Conservation (phyloP, 1,140 invertebrate genomes). For the Orchestia grillus region DNA sequence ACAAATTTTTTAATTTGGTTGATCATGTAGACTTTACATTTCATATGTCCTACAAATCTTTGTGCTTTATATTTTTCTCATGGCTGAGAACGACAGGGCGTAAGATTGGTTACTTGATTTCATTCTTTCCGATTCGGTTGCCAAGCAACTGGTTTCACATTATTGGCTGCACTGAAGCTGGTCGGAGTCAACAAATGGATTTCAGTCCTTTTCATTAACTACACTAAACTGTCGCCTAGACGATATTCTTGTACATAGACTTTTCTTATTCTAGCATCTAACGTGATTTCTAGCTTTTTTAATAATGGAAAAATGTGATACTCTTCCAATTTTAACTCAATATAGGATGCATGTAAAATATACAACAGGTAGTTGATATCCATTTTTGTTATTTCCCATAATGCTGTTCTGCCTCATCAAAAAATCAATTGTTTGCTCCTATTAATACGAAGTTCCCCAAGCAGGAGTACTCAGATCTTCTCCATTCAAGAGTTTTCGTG, state of each 20-base stretch:
- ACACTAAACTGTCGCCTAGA: background rate
- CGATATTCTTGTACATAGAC: background rate
- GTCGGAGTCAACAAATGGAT: background rate
- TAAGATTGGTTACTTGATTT: no score
- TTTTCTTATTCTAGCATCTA: background rate
- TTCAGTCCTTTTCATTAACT: background rate
- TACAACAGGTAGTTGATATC: background rate
- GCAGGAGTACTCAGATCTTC: background rate
- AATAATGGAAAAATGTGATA: background rate
- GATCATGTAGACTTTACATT: background rate
- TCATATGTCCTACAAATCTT: background rate
- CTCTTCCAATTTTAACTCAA: background rate
- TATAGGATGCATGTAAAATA: background rate
- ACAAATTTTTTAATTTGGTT: no score
- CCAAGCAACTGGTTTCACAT: background rate
- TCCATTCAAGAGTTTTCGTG: background rate
- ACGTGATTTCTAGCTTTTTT: background rate
- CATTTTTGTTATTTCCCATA: background rate
- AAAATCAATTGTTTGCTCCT: background rate
- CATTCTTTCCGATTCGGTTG: no score
- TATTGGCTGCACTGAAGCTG: background rate
- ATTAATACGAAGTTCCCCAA: background rate
- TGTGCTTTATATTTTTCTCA: background rate
- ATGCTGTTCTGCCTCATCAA: background rate
- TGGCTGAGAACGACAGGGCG: background rate